Evolutionary conservation across 1,140 invertebrate genomes (phyloP), one percentile per base, ranked within the genome.

Genomic region (Drosophila persimilis): DNA sequence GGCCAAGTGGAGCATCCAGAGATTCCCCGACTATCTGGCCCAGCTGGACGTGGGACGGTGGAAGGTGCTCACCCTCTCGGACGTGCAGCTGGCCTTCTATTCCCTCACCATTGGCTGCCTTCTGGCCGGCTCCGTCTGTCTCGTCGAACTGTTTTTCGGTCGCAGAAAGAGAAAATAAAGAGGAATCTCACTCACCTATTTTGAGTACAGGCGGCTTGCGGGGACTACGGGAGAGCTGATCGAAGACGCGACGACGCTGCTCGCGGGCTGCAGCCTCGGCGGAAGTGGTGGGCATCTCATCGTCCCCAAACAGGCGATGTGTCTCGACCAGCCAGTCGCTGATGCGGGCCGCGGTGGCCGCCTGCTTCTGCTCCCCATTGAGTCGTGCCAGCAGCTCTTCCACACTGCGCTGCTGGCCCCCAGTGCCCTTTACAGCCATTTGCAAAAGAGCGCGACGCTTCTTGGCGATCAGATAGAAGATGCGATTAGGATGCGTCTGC

Each of bases 401-500:
- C 45, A 80, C 70, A 41, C 52, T 77, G n/a, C 75, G 71, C 31
- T 65, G 63, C 43, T 79, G 71, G 0, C 78, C 78, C 0, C 78
- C 73, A 9, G 83, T 83, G 9, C 74, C 75, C 41, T 84, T 91
- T 0, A 91, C 73, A n/a, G 91, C 91, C 61, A 91, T 52, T n/a
- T 89, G 77, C 1, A 91, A 59, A 15, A 91, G 20, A 0, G 89
- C 79, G 7, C 88, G 70, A 13, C 91, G 81, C 65, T 91, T 91
- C 13, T 90, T 91, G 20, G 91, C 85, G 11, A 91, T 91, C 63
- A 91, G 61, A 57, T 91, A 91, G 56, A 90, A 90, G 3, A 91
- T 91, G 26, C 90, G 79, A 52, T 91, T 91, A 6, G 83, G 83
- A 73, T 89, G 64, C 0, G 72, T 79, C 17, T 83, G 79, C 83